Percentiles rank a stretch among this genome's conserved stretches.
phyloP scores from a whole-genome alignment of 2,113 vertebrate genomes.

The Ptilorrhoa leucosticta region DNA sequence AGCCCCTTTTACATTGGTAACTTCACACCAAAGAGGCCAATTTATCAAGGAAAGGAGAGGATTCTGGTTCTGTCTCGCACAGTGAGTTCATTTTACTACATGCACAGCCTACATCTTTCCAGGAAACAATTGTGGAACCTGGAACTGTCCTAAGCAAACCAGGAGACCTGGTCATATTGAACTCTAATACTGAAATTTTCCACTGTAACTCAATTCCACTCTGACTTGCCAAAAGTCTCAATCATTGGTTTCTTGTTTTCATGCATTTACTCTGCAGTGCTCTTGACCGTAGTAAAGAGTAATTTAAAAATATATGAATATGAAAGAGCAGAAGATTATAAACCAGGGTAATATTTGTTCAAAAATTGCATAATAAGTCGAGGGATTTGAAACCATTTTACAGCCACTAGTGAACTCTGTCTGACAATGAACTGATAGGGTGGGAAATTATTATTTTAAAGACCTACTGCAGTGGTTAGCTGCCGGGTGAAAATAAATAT shows the following conservation, averaged over 20 bases:
- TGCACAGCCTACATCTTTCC: not conserved
- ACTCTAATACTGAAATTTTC: slow-evolving; percentile 66
- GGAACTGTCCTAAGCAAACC: slow-evolving; percentile 35
- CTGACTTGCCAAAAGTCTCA: slow-evolving; percentile 58
- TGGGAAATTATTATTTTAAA: slow-evolving; percentile 1
- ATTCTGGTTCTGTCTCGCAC: not conserved
- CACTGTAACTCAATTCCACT: slow-evolving; percentile 60
- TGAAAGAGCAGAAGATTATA: not conserved
- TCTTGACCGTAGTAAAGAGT: not conserved
- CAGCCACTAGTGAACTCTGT: not conserved
- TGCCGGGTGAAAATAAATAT: not conserved
- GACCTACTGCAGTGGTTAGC: not conserved
- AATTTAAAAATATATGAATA: not conserved
- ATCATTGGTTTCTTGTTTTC: slow-evolving; percentile 21
- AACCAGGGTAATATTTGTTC: not conserved
- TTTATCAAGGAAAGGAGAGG: not conserved
- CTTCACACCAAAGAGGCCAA: not conserved
- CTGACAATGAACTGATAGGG: not conserved
- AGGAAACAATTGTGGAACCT: slow-evolving; percentile 53
- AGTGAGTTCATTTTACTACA: not conserved
- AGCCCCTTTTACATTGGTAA: not conserved
- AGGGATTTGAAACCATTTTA: not conserved
- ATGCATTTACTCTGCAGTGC: not conserved
- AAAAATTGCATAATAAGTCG: not conserved
- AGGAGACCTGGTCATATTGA: slow-evolving; percentile 44